Conservation (phyloP, 2,888 invertebrate species). For the Philopedon plagiatum region DNA sequence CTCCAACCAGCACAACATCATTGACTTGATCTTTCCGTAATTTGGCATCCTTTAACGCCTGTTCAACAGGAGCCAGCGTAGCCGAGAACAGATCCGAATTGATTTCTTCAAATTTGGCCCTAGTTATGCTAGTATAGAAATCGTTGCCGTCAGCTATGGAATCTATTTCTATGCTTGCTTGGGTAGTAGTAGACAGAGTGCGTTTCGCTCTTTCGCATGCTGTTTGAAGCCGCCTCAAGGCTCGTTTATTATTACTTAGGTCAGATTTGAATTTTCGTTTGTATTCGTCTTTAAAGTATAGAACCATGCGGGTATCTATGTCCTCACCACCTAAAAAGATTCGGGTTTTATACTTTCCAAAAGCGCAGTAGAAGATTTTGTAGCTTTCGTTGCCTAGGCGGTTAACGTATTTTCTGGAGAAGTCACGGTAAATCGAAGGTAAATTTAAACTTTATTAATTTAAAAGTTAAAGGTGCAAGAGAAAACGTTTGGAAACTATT, state of each 20-base stretch:
- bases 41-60: constrained; percentile 76
- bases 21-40: constrained; percentile 72
- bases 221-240: constrained; percentile 74
- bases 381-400: too few relatives aligned
- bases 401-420: too few relatives aligned
- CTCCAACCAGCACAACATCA: constrained; percentile 76
- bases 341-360: background rate
- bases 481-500: background rate
- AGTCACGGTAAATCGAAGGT: too few relatives aligned
- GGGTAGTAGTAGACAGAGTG: constrained; percentile 72
- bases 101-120: constrained; percentile 78
- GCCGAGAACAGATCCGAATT: constrained; percentile 75
- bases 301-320: constrained; percentile 73
- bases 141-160: constrained; percentile 75
- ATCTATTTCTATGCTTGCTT: constrained; percentile 75
- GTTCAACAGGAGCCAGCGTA: constrained; percentile 77
- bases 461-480: background rate
- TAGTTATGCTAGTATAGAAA: constrained; percentile 73
- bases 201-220: constrained; percentile 77
- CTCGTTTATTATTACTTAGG: constrained; percentile 68
- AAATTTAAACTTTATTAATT: background rate
- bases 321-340: constrained; percentile 67
- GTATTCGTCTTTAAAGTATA: constrained; percentile 72
- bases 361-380: background rate
- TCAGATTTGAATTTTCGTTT: constrained; percentile 72